Evolutionary conservation across 2,888 invertebrate species (phyloP).

Genomic region (Chrysotoxum bicinctum): DNA sequence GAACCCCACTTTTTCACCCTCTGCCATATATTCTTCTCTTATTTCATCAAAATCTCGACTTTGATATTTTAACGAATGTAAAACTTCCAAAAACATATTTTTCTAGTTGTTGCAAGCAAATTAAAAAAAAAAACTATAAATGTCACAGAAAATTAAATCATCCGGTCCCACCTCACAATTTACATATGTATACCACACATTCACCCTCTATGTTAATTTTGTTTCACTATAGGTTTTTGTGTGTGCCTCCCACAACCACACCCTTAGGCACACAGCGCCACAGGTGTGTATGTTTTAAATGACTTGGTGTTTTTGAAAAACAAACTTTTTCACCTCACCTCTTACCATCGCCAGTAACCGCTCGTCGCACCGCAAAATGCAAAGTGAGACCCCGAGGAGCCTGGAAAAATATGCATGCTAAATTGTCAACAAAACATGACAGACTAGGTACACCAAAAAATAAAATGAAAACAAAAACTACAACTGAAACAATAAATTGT

Average conservation of each 20-base stretch:
- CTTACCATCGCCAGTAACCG: background rate
- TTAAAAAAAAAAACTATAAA: background rate
- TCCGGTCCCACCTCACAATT: background rate
- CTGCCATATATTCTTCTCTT: too few species aligned
- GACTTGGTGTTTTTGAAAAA: conserved; percentile 53
- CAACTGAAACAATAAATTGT: conserved; percentile 63
- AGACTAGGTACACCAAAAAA: conserved; percentile 10
- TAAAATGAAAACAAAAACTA: background rate
- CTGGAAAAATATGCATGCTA: conserved; percentile 23
- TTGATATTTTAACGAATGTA: background rate
- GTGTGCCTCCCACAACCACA: background rate
- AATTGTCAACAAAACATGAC: conserved; percentile 49
- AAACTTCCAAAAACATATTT: background rate
- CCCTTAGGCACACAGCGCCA: conserved; percentile 15
- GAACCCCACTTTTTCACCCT: too few species aligned
- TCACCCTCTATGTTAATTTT: background rate
- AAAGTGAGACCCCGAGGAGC: background rate
- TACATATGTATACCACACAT: background rate
- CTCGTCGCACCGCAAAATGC: conserved; percentile 7
- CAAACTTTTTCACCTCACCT: conserved; percentile 28
- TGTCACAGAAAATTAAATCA: conserved; percentile 20
- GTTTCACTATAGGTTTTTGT: background rate
- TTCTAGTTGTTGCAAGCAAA: too few species aligned
- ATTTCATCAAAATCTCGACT: background rate
- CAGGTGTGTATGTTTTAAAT: conserved; percentile 48